These are phyloP conservation scores for Cephalopterus ornatus DNA, from an alignment of 2,113 vertebrate genomes.

Conservation along the genomic window DNA sequence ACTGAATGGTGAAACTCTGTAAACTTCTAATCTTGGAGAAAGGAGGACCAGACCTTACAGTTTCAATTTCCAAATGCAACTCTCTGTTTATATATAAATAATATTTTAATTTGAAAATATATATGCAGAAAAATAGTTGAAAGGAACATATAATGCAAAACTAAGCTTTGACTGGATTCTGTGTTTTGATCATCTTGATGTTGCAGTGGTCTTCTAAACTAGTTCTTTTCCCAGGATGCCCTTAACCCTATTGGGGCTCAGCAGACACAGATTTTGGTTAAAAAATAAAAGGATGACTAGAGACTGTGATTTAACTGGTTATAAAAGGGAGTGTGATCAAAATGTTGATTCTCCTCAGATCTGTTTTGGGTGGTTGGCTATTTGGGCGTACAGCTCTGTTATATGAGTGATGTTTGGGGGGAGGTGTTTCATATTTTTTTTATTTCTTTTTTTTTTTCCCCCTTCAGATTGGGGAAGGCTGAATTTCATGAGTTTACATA, in stretches of 20 bases:
- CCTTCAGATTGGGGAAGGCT: background rate
- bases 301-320: background rate
- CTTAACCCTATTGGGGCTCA: background rate
- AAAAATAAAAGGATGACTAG: background rate
- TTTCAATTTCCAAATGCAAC: background rate
- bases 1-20: background rate
- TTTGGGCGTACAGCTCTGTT: accelerated
- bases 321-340: background rate
- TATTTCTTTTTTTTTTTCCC: accelerated
- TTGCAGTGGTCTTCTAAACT: background rate
- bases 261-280: background rate
- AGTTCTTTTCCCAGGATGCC: background rate
- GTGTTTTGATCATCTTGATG: background rate
- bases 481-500: background rate
- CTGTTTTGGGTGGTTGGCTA: background rate
- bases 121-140: background rate
- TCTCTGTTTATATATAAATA: background rate
- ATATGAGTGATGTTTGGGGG: no score
- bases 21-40: background rate
- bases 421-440: no score
- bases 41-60: background rate
- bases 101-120: background rate
- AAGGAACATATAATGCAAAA: background rate
- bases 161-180: background rate
- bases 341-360: background rate